Evolutionary conservation across 1,140 invertebrate genomes (phyloP), one percentile per base, ranked within the genome.

Genomic region (Drosophila bifasciata): DNA sequence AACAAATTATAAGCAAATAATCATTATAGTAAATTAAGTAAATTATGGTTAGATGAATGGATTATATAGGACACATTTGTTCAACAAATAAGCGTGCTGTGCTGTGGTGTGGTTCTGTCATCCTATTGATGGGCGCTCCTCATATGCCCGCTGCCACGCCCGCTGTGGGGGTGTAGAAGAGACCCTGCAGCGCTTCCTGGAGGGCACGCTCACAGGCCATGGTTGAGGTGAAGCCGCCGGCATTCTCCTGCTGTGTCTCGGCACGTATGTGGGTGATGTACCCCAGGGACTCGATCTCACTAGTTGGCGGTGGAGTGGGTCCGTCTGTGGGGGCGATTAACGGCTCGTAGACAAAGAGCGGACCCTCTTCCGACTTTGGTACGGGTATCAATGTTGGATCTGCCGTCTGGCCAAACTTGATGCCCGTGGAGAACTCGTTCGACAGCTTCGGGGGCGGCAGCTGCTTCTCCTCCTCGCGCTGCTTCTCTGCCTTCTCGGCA

Each of bases 171-270:
- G 81, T 92, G 70, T 95, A 94, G 86, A 95, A 98, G 1, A 98
- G 92, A 25, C 97, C 97, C 76, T 95, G 94, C 84, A 99, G 93
- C 0, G 98, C 96, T 91, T 99, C 98, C 92, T 98, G 96, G 8
- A 99, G 91, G 0, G 97, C 98, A 79, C 98, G 92, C 52, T 96
- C 92, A 92, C 98, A 99, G 3, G 97, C 97, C 64, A 98, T 92
- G 5, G 94, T 94, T 2, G 96, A 93, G 28, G 94, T 93, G 91
- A 96, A 99, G 3, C 98, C 98, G 43, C 97, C 98, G 16, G 97
- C 98, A 72, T 94, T 94, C 88, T 99, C 97, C 32, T 94, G 91
- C 21, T 93, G 92, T 17, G 93, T 95, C 70, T 97, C 95, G 17
- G 91, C 66, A 60, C 95, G 93, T 46, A 99, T 94, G 92, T 99